Base-by-base conservation (phyloP, 2,797 vertebrate genomes). In the Threskiornis aethiopicus region DNA sequence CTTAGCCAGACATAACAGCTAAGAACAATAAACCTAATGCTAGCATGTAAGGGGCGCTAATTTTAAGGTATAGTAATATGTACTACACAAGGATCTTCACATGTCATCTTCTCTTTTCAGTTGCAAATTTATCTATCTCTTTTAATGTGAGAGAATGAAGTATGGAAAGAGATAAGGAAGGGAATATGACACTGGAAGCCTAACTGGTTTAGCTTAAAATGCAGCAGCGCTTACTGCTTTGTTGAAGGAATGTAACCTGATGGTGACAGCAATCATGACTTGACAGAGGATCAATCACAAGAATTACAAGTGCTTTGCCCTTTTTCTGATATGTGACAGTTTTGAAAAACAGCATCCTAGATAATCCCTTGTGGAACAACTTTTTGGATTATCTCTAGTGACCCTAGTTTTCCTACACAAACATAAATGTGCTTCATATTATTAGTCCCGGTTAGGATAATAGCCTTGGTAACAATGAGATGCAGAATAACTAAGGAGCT, bases 371-470 rank as follows among this genome's bases (percentile, higher is more conserved):
- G 69, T 84, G 93, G 84, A 95, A 95, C 95, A 97, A 94, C 91
- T 93, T 96, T 96, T 81, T 96, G 94, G 96, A 97, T 98, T 97
- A 98, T 97, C 94, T 95, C 85, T 67, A 79, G 93, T 97, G 96
- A 97, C 96, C 92, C 78, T 73, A 78, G 96, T 97, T 98, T 96
- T 93, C 90, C 89, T 96, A 35, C 80, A 93, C 69, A 98, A 97
- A 95, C 61, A 91, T 57, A 65, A 88, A 84, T 28, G 61, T 94
- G 82, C 84, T 96, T 97, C 64, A 66, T 93, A 57, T 88, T 97
- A 96, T 90, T 91, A 96, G 73, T 61, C 81, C 59, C 89, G 78
- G 96, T 89, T 92, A 91, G 94, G 78, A 87, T 87, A 96, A 95
- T 20, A 96, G 64, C 57, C 57, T 83, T 78, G 83, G 86, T 87